A percentile compares a stretch with the other conserved stretches of the same genome.
Evolutionary conservation across 2,797 vertebrate species (phyloP).

Genomic region (Pseudochirops corinnae): DNA sequence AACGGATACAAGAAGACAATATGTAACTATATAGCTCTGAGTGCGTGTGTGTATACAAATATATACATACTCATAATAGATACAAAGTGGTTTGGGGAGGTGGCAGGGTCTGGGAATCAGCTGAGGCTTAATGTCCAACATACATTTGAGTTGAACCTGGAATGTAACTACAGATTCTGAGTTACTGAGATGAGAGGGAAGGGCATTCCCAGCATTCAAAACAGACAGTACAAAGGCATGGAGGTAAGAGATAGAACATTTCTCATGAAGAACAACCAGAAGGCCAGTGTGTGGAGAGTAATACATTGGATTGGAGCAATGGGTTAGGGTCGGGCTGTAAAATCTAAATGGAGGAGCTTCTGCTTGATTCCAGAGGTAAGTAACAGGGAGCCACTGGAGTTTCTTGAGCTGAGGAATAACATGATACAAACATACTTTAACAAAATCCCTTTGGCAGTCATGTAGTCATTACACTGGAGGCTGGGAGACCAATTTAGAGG

Average conservation of each 20-base stretch:
- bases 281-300: too few species aligned
- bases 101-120: neutral
- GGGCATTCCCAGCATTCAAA: neutral
- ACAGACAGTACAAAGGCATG: neutral
- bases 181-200: neutral
- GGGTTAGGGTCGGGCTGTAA: neutral
- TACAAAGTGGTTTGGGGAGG: neutral
- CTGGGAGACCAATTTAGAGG: neutral
- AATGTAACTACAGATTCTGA: neutral
- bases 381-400: neutral
- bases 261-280: neutral
- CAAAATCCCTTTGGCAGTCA: neutral
- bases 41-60: rapidly evolving
- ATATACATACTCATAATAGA: neutral
- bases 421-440: neutral
- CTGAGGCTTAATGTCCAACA: neutral
- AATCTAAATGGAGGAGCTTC: too few species aligned
- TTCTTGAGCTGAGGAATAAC: neutral
- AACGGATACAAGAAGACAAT: too few species aligned
- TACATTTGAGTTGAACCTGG: neutral
- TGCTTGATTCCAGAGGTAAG: neutral
- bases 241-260: neutral
- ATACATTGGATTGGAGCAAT: neutral
- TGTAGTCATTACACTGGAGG: neutral
- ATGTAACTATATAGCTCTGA: neutral